These are phyloP conservation scores for Sepiola atlantica DNA, from an alignment of 2,888 invertebrate species.

Conservation along the genomic window DNA sequence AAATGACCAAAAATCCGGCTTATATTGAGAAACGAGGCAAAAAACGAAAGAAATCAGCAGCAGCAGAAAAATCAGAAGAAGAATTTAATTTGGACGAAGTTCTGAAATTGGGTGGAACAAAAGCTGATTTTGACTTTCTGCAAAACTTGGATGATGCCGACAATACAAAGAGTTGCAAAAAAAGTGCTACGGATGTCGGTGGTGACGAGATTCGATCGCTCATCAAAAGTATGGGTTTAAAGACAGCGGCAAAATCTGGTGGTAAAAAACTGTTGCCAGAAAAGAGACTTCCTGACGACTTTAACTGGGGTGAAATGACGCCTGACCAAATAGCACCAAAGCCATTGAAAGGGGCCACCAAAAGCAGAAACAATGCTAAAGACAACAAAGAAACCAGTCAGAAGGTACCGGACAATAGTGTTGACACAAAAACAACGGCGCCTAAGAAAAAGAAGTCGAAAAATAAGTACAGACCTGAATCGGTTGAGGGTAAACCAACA, in stretches of 20 bases:
- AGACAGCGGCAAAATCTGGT: background rate
- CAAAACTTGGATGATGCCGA: slow-evolving; percentile 60
- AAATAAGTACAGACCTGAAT: slow-evolving; percentile 47
- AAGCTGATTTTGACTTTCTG: slow-evolving; percentile 66
- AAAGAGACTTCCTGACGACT: background rate
- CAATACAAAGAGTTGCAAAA: slow-evolving; percentile 55
- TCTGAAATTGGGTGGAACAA: slow-evolving; percentile 32
- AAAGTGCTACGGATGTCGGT: slow-evolving; percentile 59
- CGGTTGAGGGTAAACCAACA: slow-evolving; percentile 41
- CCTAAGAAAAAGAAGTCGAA: slow-evolving; percentile 47
- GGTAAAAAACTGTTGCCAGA: background rate
- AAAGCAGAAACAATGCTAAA: slow-evolving; percentile 49
- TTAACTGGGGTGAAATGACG: slow-evolving; percentile 50
- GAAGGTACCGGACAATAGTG: background rate
- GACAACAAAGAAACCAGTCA: background rate
- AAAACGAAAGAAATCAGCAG: background rate
- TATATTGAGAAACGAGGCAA: background rate
- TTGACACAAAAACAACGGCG: background rate
- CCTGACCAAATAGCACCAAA: slow-evolving; percentile 46
- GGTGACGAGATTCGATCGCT: slow-evolving; percentile 53
- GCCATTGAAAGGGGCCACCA: slow-evolving; percentile 42
- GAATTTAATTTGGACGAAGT: background rate
- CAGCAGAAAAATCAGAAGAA: background rate
- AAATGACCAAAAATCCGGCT: background rate
- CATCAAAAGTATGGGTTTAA: slow-evolving; percentile 23